Conservation (phyloP, 2,113 vertebrate genomes). For the Trachemys scripta region DNA sequence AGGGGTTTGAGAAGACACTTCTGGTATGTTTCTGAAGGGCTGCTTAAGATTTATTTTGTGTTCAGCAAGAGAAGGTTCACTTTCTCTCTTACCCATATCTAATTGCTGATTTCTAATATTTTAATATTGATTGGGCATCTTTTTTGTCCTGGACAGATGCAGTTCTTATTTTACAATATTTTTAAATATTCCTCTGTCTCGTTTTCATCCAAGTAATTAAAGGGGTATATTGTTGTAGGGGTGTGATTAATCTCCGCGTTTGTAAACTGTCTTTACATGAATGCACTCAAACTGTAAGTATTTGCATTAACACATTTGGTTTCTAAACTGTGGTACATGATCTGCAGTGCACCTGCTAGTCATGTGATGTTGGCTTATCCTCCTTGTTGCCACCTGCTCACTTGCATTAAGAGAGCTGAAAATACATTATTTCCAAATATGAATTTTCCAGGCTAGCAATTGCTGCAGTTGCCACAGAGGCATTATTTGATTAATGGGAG, state of each 20-base stretch:
- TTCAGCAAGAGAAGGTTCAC: neutral
- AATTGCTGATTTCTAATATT: neutral
- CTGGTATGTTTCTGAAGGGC: conserved; percentile 1
- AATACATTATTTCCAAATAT: neutral
- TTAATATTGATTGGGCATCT: neutral
- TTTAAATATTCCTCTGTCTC: neutral
- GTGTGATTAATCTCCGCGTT: no score
- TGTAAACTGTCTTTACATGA: neutral
- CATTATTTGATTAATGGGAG: neutral
- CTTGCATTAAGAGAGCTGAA: neutral
- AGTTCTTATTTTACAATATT: neutral
- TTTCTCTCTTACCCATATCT: neutral
- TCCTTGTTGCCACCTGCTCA: neutral
- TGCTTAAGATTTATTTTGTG: neutral
- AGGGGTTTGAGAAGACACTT: neutral
- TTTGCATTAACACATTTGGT: neutral
- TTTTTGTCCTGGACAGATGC: neutral
- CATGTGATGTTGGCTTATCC: neutral
- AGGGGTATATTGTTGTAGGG: neutral
- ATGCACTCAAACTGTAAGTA: neutral
- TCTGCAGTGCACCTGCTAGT: neutral
- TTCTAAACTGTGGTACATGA: neutral
- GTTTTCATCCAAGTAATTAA: neutral
- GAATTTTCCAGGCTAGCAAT: neutral
- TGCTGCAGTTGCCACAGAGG: neutral